A percentile compares a stretch with the other conserved stretches of the same genome.
Conservation (phyloP, 2,113 vertebrate genomes). For the Microcebus ravelobensis region DNA sequence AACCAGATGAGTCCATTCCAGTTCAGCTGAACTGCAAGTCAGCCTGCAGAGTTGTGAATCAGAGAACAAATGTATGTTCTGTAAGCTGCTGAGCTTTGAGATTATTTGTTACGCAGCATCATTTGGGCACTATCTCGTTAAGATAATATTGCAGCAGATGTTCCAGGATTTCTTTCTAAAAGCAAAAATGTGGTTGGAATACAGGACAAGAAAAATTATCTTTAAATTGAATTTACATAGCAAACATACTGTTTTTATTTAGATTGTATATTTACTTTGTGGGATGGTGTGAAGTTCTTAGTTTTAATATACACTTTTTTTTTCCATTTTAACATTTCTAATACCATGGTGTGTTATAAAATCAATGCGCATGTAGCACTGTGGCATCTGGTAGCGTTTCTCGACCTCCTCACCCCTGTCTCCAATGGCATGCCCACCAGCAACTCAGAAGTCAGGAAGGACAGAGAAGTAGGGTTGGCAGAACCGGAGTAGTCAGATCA, state of each 20-base stretch:
- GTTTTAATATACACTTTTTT: neutral
- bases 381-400: neutral
- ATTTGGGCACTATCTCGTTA: neutral
- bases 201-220: neutral
- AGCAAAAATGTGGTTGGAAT: neutral
- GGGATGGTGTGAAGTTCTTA: neutral
- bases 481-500: neutral
- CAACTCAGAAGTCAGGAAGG: neutral
- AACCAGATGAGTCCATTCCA: neutral
- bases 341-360: neutral
- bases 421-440: neutral
- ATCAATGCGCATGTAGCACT: neutral
- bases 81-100: neutral
- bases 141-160: neutral
- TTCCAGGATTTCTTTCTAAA: neutral
- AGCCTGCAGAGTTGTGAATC: neutral
- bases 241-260: neutral
- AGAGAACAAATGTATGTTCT: neutral
- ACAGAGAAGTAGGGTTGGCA: neutral
- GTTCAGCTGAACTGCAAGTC: neutral
- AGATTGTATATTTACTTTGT: neutral
- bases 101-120: neutral
- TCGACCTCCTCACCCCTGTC: neutral
- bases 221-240: neutral
- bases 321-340: neutral